Evolutionary conservation across 2,113 vertebrate genomes (phyloP).

Genomic region (Dipodomys stephensi): DNA sequence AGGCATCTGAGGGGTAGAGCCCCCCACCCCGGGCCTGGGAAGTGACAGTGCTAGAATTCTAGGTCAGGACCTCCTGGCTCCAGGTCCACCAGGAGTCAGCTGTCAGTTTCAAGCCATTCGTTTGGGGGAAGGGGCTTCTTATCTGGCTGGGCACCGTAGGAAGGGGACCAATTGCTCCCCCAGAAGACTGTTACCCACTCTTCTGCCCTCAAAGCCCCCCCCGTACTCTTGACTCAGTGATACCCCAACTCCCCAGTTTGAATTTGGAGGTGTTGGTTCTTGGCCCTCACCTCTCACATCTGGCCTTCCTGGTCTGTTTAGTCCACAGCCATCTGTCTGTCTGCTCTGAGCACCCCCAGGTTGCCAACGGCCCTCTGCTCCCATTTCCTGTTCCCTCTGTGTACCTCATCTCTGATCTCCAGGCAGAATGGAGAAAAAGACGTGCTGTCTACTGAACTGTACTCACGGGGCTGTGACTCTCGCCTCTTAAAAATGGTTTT

Average conservation of each 20-base stretch:
- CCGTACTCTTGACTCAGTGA: neutral
- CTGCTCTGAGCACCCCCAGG: neutral
- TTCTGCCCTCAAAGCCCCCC: neutral
- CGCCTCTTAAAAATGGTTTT: conserved; percentile 27
- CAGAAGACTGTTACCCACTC: neutral
- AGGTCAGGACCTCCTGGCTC: neutral
- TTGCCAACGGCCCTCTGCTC: neutral
- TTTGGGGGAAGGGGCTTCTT: neutral
- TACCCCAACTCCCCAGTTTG: neutral
- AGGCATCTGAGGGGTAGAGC: neutral
- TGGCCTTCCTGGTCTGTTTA: neutral
- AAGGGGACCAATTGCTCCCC: neutral
- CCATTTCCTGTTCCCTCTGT: neutral
- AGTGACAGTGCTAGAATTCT: neutral
- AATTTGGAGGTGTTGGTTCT: neutral
- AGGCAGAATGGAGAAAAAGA: neutral
- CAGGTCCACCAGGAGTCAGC: too few species aligned
- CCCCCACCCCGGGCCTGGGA: neutral
- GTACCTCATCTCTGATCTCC: too few species aligned
- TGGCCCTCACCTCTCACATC: neutral
- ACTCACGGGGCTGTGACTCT: conserved; percentile 13
- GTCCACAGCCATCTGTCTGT: neutral
- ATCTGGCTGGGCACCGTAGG: neutral
- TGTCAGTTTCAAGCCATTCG: too few species aligned
- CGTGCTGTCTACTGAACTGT: neutral